Evolutionary conservation across 2,797 vertebrate genomes (phyloP), one percentile per base, ranked within the genome.

Genomic region (Enteromius anoplus): DNA sequence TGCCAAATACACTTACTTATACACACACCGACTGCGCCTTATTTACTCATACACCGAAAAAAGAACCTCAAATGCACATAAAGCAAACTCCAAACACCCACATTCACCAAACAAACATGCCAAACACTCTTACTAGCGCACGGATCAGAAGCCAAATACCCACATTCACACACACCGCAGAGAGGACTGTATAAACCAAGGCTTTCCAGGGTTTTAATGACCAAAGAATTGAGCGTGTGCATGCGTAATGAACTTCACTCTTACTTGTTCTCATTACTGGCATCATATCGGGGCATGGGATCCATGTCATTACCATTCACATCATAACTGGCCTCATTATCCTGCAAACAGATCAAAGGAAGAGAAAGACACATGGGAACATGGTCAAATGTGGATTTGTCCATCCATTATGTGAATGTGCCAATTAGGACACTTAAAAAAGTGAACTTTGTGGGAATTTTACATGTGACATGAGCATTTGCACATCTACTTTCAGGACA

Each of bases 221-320:
- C 34, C 26, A 73, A 47, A 60, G 42, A 23, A 72, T 51, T 53
- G 45, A 49, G 53, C 12, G 12, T 23, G 64, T 79, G 64, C 37
- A 19, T 49, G 62, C 21, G 68, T 62, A 10, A 51, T 65, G 9
- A 64, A 55, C 58, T 60, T 60, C 51, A 65, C 42, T 71, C 97
- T 97, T 97, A 99, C 98, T 99, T 99, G 97, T 99, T 99, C 90
- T 99, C 98, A 2, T 99, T 99, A 94, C 95, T 99, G 88, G 97
- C 97, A 72, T 99, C 98, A 0, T 99, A 99, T 85, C 98, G 96
- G 88, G 98, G 98, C 98, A 99, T 99, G 37, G 98, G 98, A 87
- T 99, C 98, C 93, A 96, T 93, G 91, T 99, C 98, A 80, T 99
- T 98, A 85, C 97, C 97, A 86, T 99, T 99, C 90, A 99, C 98